phyloP scores from a whole-genome alignment of 2,888 invertebrate genomes.

The Rhyacophila evoluta region DNA sequence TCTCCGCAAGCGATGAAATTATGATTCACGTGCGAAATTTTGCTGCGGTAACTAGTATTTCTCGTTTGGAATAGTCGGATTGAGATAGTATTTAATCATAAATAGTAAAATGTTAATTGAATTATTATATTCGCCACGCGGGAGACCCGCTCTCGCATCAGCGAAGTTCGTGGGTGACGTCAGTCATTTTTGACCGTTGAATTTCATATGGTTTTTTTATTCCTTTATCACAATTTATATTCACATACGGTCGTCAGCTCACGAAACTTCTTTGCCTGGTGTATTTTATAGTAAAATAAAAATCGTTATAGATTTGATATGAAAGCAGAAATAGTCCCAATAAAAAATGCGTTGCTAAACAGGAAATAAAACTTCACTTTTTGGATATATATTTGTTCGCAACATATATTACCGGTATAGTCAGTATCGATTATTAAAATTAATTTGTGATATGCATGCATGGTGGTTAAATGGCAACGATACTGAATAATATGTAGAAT shows the following conservation, averaged over 20 bases:
- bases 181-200: neutral
- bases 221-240: neutral
- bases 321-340: no score
- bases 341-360: no score
- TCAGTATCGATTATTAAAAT: no score
- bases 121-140: constrained; percentile 3
- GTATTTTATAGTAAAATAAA: no score
- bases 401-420: no score
- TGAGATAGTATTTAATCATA: neutral
- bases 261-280: no score
- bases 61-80: neutral
- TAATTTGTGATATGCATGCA: no score
- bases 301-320: no score
- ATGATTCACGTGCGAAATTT: neutral
- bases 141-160: neutral
- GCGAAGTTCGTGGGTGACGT: neutral
- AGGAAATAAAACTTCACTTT: no score
- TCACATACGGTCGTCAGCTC: neutral
- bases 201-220: neutral
- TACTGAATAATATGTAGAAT: no score
- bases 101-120: neutral
- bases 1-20: neutral
- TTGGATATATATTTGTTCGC: no score
- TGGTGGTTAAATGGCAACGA: no score
- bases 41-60: neutral